A percentile compares a stretch with the other conserved stretches of the same genome.
Conservation (phyloP, 1,140 invertebrate genomes). For the Zaprionus lachaisei region DNA sequence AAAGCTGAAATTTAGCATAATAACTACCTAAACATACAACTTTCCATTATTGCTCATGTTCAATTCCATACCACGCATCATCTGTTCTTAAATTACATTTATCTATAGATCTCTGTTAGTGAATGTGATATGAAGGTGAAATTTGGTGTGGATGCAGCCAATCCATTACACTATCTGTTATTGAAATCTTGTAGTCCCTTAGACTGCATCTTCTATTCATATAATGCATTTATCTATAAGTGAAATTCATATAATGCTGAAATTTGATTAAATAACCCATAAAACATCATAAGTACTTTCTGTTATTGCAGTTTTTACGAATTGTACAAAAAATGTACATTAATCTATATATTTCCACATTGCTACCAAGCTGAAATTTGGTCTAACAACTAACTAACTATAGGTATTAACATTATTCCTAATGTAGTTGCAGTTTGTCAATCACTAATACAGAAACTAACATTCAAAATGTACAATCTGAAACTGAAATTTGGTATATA, state of each 20-base stretch:
- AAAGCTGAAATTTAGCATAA: background rate
- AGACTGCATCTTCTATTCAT: no score
- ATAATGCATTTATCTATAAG: no score
- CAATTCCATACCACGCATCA: background rate
- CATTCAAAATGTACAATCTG: background rate
- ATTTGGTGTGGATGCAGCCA: background rate
- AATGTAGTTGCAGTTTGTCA: background rate
- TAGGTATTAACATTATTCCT: background rate
- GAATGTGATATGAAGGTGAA: background rate
- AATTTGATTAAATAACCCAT: no score
- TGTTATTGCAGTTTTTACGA: background rate
- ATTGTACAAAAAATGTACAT: background rate
- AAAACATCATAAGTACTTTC: background rate
- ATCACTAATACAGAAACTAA: background rate
- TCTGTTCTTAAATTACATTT: background rate
- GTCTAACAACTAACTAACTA: background rate
- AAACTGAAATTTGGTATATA: background rate
- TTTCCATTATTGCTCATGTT: background rate
- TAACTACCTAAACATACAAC: background rate
- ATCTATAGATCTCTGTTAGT: background rate
- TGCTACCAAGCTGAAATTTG: background rate
- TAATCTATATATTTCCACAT: background rate
- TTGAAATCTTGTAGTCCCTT: background rate
- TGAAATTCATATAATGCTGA: no score
- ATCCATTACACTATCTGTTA: background rate